Conservation (phyloP, 92 coral and sea anemone species). For the Bergia puertoricense region DNA sequence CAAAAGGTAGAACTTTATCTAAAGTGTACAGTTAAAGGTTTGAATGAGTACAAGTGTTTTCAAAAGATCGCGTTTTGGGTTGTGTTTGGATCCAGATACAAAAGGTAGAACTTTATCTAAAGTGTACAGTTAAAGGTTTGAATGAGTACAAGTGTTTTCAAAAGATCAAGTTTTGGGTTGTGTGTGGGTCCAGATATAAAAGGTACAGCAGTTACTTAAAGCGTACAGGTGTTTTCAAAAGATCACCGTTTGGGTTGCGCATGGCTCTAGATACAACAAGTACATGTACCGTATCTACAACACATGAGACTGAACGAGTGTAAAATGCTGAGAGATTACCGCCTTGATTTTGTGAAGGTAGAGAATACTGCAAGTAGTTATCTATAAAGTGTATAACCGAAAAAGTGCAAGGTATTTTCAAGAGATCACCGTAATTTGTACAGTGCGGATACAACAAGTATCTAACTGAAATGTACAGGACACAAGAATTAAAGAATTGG, state of each 20-base stretch:
- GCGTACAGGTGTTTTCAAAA: constrained; percentile 7
- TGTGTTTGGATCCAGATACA: constrained; percentile 93
- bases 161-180: background rate
- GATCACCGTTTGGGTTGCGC: background rate
- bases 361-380: too few relatives aligned
- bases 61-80: constrained; percentile 5
- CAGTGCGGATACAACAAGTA: too few relatives aligned
- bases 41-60: background rate
- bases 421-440: too few relatives aligned
- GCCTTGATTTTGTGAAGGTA: background rate
- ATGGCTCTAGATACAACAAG: background rate
- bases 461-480: too few relatives aligned
- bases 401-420: too few relatives aligned
- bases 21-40: too few relatives aligned
- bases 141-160: background rate
- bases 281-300: constrained; percentile 9
- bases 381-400: too few relatives aligned
- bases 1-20: too few relatives aligned
- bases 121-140: background rate
- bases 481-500: too few relatives aligned
- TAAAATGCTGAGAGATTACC: too few relatives aligned
- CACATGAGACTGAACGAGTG: background rate
- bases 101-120: constrained; percentile 52
- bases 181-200: background rate
- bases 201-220: too few relatives aligned